phyloP scores from a whole-genome alignment of 1,140 invertebrate species.

The Zaprionus gabonicus region DNA sequence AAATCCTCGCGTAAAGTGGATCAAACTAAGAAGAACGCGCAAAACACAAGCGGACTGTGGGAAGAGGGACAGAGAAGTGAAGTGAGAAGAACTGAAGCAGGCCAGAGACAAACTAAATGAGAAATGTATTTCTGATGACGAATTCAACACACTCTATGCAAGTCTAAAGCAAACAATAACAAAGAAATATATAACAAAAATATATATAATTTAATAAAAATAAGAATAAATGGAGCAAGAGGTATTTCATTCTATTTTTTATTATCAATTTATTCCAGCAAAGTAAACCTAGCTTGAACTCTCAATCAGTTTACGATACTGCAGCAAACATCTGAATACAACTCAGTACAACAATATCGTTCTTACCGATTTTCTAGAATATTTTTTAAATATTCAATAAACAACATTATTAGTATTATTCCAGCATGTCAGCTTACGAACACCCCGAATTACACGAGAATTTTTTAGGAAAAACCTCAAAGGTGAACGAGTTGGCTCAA shows the following conservation, averaged over 20 bases:
- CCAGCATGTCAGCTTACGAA: not conserved
- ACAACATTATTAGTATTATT: not conserved
- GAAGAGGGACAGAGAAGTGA: not conserved
- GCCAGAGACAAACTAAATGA: constrained; percentile 4
- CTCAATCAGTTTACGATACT: not conserved
- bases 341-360: not conserved
- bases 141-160: not conserved
- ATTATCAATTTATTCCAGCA: not conserved
- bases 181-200: not conserved
- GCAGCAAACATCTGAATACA: not conserved
- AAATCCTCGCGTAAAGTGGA: constrained; percentile 78
- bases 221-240: not conserved
- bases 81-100: not conserved
- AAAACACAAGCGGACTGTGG: constrained; percentile 8
- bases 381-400: not conserved
- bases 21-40: constrained; percentile 63
- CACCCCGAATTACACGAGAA: constrained; percentile 37
- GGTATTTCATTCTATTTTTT: not conserved
- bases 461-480: constrained; percentile 35
- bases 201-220: too few relatives aligned
- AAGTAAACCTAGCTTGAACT: not conserved
- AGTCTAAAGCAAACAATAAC: not conserved
- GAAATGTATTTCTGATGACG: not conserved
- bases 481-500: constrained; percentile 37
- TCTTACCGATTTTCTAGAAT: not conserved